Evolutionary conservation across 2,797 vertebrate genomes (phyloP).

Genomic region (Anabacerthia variegaticeps): DNA sequence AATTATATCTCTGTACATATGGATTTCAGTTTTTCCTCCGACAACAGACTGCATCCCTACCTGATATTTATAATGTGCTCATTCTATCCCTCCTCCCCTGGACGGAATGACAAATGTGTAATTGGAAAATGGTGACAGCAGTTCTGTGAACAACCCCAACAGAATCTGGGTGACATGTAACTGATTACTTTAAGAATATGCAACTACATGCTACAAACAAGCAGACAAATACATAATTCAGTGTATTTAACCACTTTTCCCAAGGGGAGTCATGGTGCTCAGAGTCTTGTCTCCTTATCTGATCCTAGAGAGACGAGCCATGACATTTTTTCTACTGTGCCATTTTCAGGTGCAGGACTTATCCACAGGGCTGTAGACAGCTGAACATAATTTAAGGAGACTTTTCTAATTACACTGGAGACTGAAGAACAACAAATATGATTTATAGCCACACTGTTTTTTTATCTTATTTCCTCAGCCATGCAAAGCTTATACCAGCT

Average conservation of each 20-base stretch:
- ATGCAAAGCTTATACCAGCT: background rate
- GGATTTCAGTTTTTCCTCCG: background rate
- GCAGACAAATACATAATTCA: background rate
- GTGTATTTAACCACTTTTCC: background rate
- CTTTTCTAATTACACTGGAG: background rate
- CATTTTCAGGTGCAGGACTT: background rate
- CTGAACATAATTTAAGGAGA: background rate
- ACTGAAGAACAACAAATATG: background rate
- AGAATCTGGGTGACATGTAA: background rate
- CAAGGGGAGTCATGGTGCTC: background rate
- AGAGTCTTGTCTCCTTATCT: background rate
- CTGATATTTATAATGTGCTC: background rate
- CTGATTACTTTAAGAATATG: background rate
- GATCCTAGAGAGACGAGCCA: background rate
- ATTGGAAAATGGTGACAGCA: background rate
- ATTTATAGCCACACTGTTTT: background rate
- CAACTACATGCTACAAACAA: accelerated
- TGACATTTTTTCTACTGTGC: background rate
- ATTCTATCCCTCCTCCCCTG: background rate
- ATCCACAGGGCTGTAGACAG: background rate
- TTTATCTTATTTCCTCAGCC: background rate
- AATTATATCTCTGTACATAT: background rate
- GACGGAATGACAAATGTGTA: background rate
- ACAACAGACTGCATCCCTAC: background rate
- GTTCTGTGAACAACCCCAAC: background rate